Evolutionary conservation across 2,888 invertebrate genomes (phyloP).

Genomic region (Thalpophila matura): DNA sequence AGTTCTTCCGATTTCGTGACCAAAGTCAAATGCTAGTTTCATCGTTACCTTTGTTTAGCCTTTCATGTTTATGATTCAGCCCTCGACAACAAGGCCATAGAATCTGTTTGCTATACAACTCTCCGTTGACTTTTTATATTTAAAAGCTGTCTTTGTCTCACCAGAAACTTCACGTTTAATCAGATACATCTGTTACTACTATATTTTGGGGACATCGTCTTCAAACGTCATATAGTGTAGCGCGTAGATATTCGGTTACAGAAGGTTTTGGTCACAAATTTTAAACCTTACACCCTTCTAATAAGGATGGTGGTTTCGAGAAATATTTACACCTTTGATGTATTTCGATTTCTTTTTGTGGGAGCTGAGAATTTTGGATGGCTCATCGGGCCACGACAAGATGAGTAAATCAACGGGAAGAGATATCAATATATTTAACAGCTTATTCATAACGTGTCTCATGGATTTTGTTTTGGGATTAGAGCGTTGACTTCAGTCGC

Average conservation of each 20-base stretch:
- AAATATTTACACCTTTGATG: conserved; percentile 61
- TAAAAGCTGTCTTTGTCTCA: conserved; percentile 73
- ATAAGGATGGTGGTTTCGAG: conserved; percentile 37
- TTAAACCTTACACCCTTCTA: conserved; percentile 55
- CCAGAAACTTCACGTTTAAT: conserved; percentile 70
- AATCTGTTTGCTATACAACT: conserved; percentile 66
- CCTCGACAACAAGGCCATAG: conserved; percentile 53
- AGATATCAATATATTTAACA: conserved; percentile 61
- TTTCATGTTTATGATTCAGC: conserved; percentile 54
- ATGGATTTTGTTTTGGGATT: conserved; percentile 19
- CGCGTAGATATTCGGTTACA: conserved; percentile 74
- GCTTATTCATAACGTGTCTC: conserved; percentile 56
- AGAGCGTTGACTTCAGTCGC: conserved; percentile 11
- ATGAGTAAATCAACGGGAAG: conserved; percentile 60
- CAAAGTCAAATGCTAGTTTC: conserved; percentile 4
- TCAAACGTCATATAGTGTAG: conserved; percentile 74
- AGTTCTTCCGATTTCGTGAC: conserved; percentile 20
- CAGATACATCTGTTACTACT: conserved; percentile 79
- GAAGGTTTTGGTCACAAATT: conserved; percentile 36
- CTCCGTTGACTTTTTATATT: conserved; percentile 68
- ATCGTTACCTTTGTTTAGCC: conserved; percentile 30
- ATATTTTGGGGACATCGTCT: conserved; percentile 76
- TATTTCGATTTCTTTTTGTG: conserved; percentile 57
- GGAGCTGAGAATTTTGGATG: conserved; percentile 55
- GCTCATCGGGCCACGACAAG: conserved; percentile 55